phyloP scores from a whole-genome alignment of 2,113 vertebrate genomes.

The Pterocles burchelli region DNA sequence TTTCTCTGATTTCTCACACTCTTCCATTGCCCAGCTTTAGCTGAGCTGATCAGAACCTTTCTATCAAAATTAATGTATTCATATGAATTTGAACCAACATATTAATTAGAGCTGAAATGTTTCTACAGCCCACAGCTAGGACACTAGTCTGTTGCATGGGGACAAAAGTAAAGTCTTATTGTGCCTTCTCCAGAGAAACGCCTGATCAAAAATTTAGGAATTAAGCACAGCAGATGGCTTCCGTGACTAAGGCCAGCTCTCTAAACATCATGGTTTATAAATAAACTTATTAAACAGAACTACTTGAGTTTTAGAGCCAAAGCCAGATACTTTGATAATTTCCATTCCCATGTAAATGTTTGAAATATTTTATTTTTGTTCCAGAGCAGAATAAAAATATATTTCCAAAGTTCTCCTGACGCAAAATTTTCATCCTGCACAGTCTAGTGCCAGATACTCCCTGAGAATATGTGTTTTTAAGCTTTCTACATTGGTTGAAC shows the following conservation, averaged over 20 bases:
- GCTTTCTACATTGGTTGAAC: background rate
- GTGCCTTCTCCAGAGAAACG: background rate
- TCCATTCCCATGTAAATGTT: background rate
- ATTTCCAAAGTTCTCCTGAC: background rate
- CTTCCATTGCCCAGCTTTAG: background rate
- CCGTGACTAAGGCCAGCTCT: constrained; percentile 21
- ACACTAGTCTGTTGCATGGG: background rate
- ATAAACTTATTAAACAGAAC: constrained; percentile 46
- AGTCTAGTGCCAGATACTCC: background rate
- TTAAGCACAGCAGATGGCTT: constrained; percentile 32
- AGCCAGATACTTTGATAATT: background rate
- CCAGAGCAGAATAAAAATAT: constrained; percentile 20
- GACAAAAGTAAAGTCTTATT: background rate
- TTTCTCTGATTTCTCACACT: background rate
- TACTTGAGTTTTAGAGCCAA: background rate
- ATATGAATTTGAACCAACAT: background rate
- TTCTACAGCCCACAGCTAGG: background rate
- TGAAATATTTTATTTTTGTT: constrained; percentile 32
- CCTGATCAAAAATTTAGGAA: background rate
- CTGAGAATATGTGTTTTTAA: constrained; percentile 13
- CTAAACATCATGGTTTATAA: constrained; percentile 19
- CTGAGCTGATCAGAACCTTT: background rate
- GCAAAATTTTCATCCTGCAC: background rate
- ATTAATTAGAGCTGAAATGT: background rate
- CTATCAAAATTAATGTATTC: background rate